phyloP scores from a whole-genome alignment of 2,113 vertebrate genomes.

The Rhea pennata region DNA sequence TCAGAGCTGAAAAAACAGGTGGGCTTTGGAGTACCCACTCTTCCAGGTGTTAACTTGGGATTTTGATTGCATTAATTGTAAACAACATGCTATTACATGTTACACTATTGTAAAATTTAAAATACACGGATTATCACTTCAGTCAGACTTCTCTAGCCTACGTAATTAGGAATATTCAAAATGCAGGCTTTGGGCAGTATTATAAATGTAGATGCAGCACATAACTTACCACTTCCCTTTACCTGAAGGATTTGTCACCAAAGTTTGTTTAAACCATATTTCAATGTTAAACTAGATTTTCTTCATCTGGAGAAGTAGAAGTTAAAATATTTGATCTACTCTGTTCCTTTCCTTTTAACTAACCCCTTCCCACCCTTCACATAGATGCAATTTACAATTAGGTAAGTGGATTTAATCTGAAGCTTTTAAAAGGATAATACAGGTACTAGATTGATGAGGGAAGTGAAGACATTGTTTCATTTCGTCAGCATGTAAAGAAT shows the following conservation, averaged over 20 bases:
- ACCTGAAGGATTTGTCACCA: not conserved
- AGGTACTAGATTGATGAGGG: not conserved
- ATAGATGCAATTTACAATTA: fast-evolving
- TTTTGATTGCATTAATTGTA: not conserved
- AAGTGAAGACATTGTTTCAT: not conserved
- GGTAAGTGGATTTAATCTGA: not conserved
- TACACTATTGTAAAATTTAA: not conserved
- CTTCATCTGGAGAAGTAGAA: not conserved
- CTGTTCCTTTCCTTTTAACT: not conserved
- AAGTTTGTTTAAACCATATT: not conserved
- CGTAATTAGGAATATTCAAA: not conserved
- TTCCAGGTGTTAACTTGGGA: not conserved
- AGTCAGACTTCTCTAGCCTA: not conserved
- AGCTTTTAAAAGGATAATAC: not conserved
- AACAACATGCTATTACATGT: not conserved
- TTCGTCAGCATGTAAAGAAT: not conserved
- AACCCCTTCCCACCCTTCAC: not conserved
- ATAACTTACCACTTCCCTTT: not conserved
- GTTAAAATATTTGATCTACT: not conserved
- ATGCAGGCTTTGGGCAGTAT: not conserved
- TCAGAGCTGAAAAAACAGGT: not conserved
- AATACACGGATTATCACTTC: not conserved
- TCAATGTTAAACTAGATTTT: not conserved
- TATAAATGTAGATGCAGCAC: not conserved
- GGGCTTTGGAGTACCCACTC: not conserved